Conservation (phyloP, 2,888 invertebrate species). For the Ptycholaimellus sp. region DNA sequence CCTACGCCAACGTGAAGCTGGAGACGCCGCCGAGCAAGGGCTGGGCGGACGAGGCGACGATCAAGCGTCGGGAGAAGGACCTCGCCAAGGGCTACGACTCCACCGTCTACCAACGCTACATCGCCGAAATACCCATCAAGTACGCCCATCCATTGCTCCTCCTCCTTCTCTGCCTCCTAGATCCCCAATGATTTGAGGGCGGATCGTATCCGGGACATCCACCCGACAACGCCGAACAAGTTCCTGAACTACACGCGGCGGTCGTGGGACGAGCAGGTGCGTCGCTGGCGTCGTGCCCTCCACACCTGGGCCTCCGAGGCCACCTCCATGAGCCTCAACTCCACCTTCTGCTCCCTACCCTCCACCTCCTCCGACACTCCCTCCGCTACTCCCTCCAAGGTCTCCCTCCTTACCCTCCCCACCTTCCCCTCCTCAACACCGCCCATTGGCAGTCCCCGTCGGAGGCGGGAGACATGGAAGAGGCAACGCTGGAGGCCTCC, state of each 20-base stretch:
- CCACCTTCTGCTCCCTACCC: too few relatives aligned
- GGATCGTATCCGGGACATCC: slow-evolving; percentile 21
- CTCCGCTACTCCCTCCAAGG: too few relatives aligned
- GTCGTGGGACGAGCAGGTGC: slow-evolving; percentile 57
- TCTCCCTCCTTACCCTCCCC: too few relatives aligned
- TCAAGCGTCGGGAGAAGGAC: slow-evolving; percentile 3
- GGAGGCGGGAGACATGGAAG: too few relatives aligned
- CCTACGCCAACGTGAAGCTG: not conserved
- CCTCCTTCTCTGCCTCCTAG: not conserved
- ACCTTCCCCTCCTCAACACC: too few relatives aligned
- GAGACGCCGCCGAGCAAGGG: not conserved
- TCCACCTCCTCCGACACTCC: too few relatives aligned
- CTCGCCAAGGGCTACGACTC: slow-evolving; percentile 1
- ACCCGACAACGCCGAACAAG: slow-evolving; percentile 74
- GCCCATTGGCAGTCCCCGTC: too few relatives aligned
- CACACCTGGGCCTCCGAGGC: too few relatives aligned
- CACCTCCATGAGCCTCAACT: too few relatives aligned
- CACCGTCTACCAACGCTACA: slow-evolving; percentile 1
- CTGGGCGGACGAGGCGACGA: slow-evolving; percentile 1
- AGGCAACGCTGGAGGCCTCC: too few relatives aligned
- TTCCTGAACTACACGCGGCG: slow-evolving; percentile 60
- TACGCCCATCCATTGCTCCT: not conserved
- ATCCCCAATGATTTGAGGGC: slow-evolving; percentile 1
- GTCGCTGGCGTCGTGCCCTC: not conserved
- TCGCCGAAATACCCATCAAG: not conserved